phyloP scores from a whole-genome alignment of 2,797 vertebrate genomes.

The Argya squamiceps region DNA sequence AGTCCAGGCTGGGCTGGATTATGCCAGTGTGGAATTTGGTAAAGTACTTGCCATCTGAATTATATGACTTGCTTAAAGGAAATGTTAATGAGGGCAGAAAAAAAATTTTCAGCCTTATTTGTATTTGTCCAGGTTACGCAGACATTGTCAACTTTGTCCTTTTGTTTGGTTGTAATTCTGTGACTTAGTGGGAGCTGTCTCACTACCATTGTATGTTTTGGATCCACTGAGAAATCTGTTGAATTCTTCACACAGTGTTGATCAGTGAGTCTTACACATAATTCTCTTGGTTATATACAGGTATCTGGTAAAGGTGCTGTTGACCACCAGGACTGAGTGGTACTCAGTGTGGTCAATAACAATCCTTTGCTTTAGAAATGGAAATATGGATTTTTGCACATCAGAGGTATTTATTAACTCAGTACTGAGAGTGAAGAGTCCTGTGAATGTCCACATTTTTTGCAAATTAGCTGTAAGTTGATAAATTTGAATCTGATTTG shows the following conservation, averaged over 20 bases:
- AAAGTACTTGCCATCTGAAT: background rate
- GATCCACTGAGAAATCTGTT: background rate
- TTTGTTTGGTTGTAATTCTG: background rate
- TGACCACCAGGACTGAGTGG: background rate
- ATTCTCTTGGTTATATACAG: background rate
- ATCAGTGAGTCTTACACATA: background rate
- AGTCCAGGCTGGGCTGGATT: background rate
- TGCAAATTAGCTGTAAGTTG: background rate
- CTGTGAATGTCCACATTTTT: background rate
- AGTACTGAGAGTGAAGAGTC: background rate
- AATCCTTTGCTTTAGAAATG: background rate
- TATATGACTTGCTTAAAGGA: background rate
- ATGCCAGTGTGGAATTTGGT: background rate
- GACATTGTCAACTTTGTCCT: background rate
- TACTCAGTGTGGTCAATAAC: background rate
- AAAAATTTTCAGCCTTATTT: background rate
- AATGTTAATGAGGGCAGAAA: background rate
- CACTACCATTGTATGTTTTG: background rate
- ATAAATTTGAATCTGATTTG: background rate
- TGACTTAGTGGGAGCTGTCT: background rate
- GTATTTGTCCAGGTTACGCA: background rate
- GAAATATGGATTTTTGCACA: background rate
- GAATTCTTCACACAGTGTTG: background rate
- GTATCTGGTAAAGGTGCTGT: background rate
- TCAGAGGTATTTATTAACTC: background rate